These are phyloP conservation scores for Lasius platythorax DNA, from an alignment of 2,888 invertebrate genomes.

Conservation along the genomic window DNA sequence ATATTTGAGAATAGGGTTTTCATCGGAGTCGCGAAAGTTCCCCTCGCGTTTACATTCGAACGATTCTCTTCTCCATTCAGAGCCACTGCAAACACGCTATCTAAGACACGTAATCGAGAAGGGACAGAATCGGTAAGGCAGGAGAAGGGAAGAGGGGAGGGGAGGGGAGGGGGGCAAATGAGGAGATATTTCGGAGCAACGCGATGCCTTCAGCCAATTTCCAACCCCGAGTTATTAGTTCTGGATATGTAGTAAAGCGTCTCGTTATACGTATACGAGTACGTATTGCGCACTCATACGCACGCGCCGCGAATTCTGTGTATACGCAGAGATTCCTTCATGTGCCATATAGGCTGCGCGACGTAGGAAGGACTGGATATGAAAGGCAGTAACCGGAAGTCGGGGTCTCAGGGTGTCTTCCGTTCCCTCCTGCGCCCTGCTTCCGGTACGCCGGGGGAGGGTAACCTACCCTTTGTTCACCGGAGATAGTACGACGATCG, in stretches of 20 bases:
- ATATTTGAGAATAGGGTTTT: constrained; percentile 34
- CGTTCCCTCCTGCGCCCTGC: constrained; percentile 61
- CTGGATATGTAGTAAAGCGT: constrained; percentile 62
- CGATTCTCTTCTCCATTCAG: constrained; percentile 49
- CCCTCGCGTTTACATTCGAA: constrained; percentile 50
- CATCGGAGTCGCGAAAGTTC: constrained; percentile 31
- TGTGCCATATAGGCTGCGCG: constrained; percentile 24
- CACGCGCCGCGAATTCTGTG: not conserved
- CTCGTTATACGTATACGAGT: constrained; percentile 15
- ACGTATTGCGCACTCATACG: constrained; percentile 24
- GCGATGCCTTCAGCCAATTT: constrained; percentile 71
- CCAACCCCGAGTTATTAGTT: constrained; percentile 77
- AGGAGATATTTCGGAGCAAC: constrained; percentile 58
- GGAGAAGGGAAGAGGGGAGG: constrained; percentile 1
- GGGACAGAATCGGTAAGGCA: not conserved
- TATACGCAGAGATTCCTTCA: constrained; percentile 36
- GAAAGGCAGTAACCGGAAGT: constrained; percentile 73
- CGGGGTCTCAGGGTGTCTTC: constrained; percentile 69
- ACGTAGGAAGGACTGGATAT: constrained; percentile 45
- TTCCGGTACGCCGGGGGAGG: constrained; percentile 68
- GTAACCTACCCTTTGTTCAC: constrained; percentile 71
- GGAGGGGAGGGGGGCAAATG: constrained; percentile 33
- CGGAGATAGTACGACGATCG: constrained; percentile 76
- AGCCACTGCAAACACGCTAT: constrained; percentile 39
- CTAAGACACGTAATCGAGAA: constrained; percentile 52